Base-by-base conservation (phyloP, 2,113 vertebrate species). In the Alouatta palliata region DNA sequence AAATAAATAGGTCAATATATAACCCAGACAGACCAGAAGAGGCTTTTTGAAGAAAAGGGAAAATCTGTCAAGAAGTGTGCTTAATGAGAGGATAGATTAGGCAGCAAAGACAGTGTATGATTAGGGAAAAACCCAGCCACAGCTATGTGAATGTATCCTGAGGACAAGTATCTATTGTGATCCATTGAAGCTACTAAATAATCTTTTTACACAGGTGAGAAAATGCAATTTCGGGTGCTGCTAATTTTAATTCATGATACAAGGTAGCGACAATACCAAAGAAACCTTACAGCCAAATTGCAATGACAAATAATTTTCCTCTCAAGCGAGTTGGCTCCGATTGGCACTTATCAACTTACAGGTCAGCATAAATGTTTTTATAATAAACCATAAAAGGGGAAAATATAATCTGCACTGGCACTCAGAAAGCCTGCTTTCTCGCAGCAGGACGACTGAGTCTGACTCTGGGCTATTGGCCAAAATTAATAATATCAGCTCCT, bases 1-100 rank as follows among this genome's bases (percentile, higher is more conserved):
- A 87, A 97, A 96, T 84, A 98, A 98, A 95, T 95, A 96, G 97
- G 90, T 94, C 66, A 97, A 54, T 83, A 79, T 82, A 37, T 89
- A 97, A 97, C 56, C 77, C 94, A 98, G 97, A 96, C 94, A 97
- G 56, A 89, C 64, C 54, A 43, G 40, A 90, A 84, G 8, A 75
- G 32, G 25, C 56, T 68, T 97, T 96, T 80, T 87, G 76, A 93
- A 95, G 61, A 73, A 95, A 96, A 93, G 52, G 79, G 43, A 84
- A 95, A 94, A 87, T 86, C 64, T 84, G 47, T 95, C 8, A 52
- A 95, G 77, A 80, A 83, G 49, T 85, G 20, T 75, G 40, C 86
- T 97, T 91, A 96, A 75, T 49, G 37, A 66, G 77, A 94, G 68
- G 77, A 82, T 73, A 56, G 73, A 35, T 84, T 92, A 90, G 45